Base-by-base conservation (phyloP, 2,113 vertebrate species). In the Indicator indicator region DNA sequence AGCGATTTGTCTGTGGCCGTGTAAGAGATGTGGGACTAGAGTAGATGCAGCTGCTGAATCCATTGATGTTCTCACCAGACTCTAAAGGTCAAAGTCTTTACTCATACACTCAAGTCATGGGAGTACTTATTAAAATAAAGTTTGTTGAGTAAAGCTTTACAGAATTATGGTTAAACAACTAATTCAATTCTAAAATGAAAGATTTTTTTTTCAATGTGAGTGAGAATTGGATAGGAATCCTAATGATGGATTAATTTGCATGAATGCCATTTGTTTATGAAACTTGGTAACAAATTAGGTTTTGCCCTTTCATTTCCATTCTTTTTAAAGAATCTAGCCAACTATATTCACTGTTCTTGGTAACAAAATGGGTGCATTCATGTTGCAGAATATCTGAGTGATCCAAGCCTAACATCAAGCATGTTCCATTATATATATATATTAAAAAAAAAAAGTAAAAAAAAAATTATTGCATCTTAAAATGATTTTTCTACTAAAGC, bases 401-500 rank as follows among this genome's bases (percentile, higher is more conserved):
- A 76, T 84, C 59, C 68, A 86, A 82, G 79, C 42, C 26, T 48
- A 77, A 50, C 59, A 92, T 79, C 80, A 71, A 73, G 30, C n/a
- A 67, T 33, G 59, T 80, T 88, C 50, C 2, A 1, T 52, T 44
- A 44, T 44, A 42, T 42, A 42, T 42, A 42, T 42, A 16, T 42
- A 42, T 44, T 16, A 40, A 59, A 76, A 27, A 74, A 65, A 32
- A 56, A 56, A 56, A 4, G 20, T 24, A 88, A 86, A 83, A 62
- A 89, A 69, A 84, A 81, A 79, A 92, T 75, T 93, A 79, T 89
- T 89, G 11, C 18, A 60, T 55, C 86, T 62, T 92, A 96, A 96
- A 97, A 84, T 87, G 13, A 69, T 96, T 88, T 96, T 94, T 91
- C 30, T 95, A 59, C 83, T 92, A 94, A 96, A 97, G 76, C 40